Percentiles rank a stretch among this genome's conserved stretches.
Conservation (phyloP, 2,797 vertebrate species). For the Neosilurus hyrtlii region DNA sequence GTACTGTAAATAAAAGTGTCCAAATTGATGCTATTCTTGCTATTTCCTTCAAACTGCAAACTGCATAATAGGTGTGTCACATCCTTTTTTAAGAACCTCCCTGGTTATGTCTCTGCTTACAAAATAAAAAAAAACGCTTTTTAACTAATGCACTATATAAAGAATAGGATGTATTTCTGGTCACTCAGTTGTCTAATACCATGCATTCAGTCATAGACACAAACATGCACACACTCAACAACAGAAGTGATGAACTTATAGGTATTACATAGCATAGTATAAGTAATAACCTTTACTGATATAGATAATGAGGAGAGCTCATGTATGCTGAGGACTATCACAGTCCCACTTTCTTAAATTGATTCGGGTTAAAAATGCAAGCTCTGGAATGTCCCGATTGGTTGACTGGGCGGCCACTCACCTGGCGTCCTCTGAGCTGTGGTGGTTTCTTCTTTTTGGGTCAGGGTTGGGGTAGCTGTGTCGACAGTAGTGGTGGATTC, state of each 20-base stretch:
- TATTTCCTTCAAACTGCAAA: neutral
- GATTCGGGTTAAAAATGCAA: neutral
- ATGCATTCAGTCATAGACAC: neutral
- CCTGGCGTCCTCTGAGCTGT: constrained; percentile 69
- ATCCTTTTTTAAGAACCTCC: neutral
- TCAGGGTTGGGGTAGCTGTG: constrained; percentile 81
- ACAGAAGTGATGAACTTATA: constrained; percentile 13
- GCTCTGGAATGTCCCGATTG: constrained; percentile 19
- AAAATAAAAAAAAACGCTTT: neutral
- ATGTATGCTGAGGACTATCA: neutral
- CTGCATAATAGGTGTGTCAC: neutral
- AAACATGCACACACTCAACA: neutral
- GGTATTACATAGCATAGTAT: constrained; percentile 34
- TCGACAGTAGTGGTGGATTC: constrained; percentile 86
- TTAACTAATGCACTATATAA: neutral
- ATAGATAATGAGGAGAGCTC: constrained; percentile 14
- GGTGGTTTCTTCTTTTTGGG: constrained; percentile 79
- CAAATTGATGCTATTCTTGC: neutral
- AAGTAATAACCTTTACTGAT: constrained; percentile 27
- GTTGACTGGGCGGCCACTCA: constrained; percentile 53
- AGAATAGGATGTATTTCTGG: neutral
- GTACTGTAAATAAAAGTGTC: constrained; percentile 35
- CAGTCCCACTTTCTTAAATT: neutral
- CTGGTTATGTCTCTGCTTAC: neutral
- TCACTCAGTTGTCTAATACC: neutral